Evolutionary conservation across 1,140 invertebrate genomes (phyloP).

Genomic region (Lethocerus indicus): DNA sequence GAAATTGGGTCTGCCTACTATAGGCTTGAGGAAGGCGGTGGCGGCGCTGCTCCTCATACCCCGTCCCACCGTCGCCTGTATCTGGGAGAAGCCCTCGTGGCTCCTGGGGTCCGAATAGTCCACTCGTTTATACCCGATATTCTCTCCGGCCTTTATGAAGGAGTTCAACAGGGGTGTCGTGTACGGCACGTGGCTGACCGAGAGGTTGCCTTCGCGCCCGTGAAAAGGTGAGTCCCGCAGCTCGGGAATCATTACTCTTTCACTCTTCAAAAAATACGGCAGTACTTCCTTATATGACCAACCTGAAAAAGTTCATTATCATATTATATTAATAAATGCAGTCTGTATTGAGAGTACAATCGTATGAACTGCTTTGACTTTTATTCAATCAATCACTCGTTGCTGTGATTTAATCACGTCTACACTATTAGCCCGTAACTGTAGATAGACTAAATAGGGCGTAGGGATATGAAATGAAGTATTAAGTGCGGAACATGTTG

Average conservation of each 20-base stretch:
- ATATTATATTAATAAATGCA: no score
- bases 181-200: constrained; percentile 44
- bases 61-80: constrained; percentile 40
- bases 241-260: constrained; percentile 33
- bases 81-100: constrained; percentile 40
- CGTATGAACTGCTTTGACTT: no score
- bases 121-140: constrained; percentile 30
- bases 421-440: no score
- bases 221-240: constrained; percentile 37
- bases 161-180: constrained; percentile 31
- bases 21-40: constrained; percentile 36
- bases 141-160: constrained; percentile 33
- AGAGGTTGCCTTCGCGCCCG: constrained; percentile 42
- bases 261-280: constrained; percentile 67
- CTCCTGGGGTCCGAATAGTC: constrained; percentile 35
- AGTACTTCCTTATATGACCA: constrained; percentile 74
- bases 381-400: no score
- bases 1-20: constrained; percentile 41
- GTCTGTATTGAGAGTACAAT: no score
- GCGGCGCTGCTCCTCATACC: constrained; percentile 43
- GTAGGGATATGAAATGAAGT: no score
- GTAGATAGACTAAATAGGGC: no score
- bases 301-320: constrained; percentile 36
- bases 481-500: no score
- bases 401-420: no score